Conservation (phyloP, 2,888 invertebrate genomes). For the Watsonalla cultraria region DNA sequence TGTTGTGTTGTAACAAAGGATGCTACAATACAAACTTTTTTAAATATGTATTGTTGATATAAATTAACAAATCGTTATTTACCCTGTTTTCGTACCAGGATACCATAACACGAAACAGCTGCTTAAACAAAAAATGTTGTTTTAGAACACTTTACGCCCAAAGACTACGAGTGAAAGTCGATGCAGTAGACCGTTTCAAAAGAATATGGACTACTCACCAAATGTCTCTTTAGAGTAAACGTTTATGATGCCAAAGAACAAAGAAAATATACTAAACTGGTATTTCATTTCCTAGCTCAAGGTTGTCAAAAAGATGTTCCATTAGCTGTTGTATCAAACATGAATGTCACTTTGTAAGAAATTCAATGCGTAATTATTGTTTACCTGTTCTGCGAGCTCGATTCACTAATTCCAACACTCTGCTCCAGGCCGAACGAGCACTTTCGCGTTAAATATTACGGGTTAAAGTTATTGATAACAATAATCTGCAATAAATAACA, state of each 20-base stretch:
- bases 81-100: too few species aligned
- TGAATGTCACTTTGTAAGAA: constrained; percentile 51
- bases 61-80: too few species aligned
- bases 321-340: constrained; percentile 26
- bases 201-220: background rate
- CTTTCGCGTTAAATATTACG: constrained; percentile 43
- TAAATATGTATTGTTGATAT: too few species aligned
- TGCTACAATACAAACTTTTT: too few species aligned
- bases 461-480: constrained; percentile 39
- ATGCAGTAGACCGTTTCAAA: background rate
- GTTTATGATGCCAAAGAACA: constrained; percentile 30
- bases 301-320: constrained; percentile 65
- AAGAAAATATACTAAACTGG: constrained; percentile 46
- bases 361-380: constrained; percentile 60
- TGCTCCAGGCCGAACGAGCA: constrained; percentile 43
- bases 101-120: too few species aligned
- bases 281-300: constrained; percentile 49
- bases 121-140: too few species aligned
- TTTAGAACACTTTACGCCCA: too few species aligned
- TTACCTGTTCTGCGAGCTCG: constrained; percentile 46
- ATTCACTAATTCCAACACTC: constrained; percentile 28
- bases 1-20: too few species aligned
- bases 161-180: too few species aligned
- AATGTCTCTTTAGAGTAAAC: background rate
- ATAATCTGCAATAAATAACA: constrained; percentile 49